These are phyloP conservation scores for Nautilus pompilius DNA, from an alignment of 1,140 invertebrate species.

Conservation along the genomic window DNA sequence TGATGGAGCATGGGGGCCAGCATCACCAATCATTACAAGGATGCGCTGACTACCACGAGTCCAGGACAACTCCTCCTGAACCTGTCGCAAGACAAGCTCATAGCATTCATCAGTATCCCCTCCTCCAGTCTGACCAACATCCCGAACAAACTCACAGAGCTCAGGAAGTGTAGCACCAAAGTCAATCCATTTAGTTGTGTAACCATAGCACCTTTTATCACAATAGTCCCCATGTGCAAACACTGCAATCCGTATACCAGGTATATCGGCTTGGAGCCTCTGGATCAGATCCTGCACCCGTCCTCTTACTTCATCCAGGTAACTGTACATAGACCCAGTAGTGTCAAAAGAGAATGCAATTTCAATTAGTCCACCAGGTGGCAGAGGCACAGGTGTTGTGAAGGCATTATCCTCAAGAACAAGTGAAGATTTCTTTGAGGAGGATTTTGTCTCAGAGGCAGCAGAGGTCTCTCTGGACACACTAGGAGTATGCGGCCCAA, in stretches of 20 bases:
- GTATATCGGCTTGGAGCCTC: conserved; percentile 25
- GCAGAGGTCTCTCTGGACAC: too few species aligned
- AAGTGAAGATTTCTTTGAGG: not conserved
- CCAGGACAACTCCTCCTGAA: conserved; percentile 29
- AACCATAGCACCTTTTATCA: conserved; percentile 20
- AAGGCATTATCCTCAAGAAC: not conserved
- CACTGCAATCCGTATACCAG: conserved; percentile 24
- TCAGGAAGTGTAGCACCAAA: conserved; percentile 23
- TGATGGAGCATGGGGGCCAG: conserved; percentile 27
- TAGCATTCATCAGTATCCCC: conserved; percentile 36
- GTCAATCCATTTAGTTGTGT: conserved; percentile 35
- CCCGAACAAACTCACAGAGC: conserved; percentile 29
- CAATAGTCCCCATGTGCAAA: conserved; percentile 40
- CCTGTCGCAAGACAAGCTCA: conserved; percentile 38
- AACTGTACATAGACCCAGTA: conserved; percentile 45
- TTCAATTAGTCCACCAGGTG: conserved; percentile 38
- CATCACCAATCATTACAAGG: conserved; percentile 40
- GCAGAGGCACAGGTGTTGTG: too few species aligned
- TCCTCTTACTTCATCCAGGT: conserved; percentile 33
- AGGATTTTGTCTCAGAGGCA: not conserved
- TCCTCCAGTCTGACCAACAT: conserved; percentile 21
- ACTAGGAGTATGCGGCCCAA: too few species aligned
- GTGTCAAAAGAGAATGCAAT: conserved; percentile 52
- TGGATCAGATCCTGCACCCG: conserved; percentile 39
- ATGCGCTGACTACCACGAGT: conserved; percentile 33